phyloP scores from a whole-genome alignment of 2,113 vertebrate genomes.

The Thamnophis sirtalis region DNA sequence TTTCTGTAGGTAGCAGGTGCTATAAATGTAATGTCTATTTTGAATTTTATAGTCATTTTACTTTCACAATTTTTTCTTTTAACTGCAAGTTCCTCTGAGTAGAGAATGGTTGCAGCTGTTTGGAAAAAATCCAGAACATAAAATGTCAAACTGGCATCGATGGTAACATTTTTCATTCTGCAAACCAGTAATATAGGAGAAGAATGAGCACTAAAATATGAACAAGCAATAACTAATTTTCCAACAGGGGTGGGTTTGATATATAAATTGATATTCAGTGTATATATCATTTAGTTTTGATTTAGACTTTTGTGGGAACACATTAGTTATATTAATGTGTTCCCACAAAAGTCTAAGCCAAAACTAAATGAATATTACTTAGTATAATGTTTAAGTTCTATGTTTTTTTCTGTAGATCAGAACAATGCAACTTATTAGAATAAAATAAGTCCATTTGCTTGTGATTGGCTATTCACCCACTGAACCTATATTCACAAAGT shows the following conservation, averaged over 20 bases:
- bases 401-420: not conserved
- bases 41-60: not conserved
- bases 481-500: not conserved
- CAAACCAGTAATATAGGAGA: slow-evolving; percentile 1
- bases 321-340: not conserved
- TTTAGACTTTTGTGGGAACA: no score
- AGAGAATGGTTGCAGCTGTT: not conserved
- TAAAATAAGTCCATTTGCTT: not conserved
- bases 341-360: not conserved
- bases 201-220: slow-evolving; percentile 13
- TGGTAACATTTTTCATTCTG: not conserved
- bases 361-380: not conserved
- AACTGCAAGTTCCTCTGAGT: not conserved
- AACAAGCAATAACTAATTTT: not conserved
- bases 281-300: no score
- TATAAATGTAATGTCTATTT: not conserved
- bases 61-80: not conserved
- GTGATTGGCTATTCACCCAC: not conserved
- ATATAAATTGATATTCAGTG: not conserved
- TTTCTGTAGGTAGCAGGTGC: not conserved
- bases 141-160: not conserved
- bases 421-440: not conserved
- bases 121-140: rapidly evolving
- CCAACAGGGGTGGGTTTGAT: not conserved
- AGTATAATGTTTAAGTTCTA: not conserved